Percentiles rank a stretch among this genome's conserved stretches.
These are phyloP conservation scores for Epistrophe grossulariae DNA, from an alignment of 2,888 invertebrate genomes.

Conservation along the genomic window DNA sequence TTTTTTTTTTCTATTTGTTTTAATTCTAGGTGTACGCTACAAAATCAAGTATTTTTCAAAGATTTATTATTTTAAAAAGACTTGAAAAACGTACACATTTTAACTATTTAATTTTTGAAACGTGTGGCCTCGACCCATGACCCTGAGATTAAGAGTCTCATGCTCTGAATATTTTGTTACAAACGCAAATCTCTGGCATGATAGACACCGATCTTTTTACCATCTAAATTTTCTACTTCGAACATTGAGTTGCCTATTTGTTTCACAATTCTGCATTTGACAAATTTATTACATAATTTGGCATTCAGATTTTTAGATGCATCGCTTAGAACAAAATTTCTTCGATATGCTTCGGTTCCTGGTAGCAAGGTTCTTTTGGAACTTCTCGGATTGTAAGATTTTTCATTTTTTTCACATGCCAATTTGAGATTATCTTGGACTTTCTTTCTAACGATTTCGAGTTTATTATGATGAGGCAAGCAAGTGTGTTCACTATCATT, in stretches of 20 bases:
- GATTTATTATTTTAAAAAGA: not conserved
- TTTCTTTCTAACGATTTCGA: not conserved
- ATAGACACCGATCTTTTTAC: not conserved
- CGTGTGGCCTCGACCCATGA: not conserved
- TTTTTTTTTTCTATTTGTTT: no score
- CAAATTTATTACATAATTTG: not conserved
- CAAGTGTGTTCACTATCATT: not conserved
- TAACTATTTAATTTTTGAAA: not conserved
- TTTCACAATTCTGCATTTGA: not conserved
- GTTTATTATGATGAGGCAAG: not conserved
- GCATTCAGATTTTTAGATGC: not conserved
- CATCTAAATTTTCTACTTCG: not conserved
- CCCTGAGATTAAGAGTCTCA: not conserved
- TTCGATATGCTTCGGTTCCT: not conserved
- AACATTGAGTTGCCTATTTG: not conserved
- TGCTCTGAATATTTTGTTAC: not conserved
- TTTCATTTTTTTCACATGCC: not conserved
- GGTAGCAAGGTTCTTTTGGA: not conserved
- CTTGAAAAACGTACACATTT: not conserved
- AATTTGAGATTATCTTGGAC: not conserved
- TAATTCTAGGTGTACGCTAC: not conserved
- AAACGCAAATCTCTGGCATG: conserved; percentile 2
- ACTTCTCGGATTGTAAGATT: conserved; percentile 3
- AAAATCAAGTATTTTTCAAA: not conserved
- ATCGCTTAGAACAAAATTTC: conserved; percentile 12